Conservation (phyloP, 1,140 invertebrate genomes). For the Meloidogyne exigua region DNA sequence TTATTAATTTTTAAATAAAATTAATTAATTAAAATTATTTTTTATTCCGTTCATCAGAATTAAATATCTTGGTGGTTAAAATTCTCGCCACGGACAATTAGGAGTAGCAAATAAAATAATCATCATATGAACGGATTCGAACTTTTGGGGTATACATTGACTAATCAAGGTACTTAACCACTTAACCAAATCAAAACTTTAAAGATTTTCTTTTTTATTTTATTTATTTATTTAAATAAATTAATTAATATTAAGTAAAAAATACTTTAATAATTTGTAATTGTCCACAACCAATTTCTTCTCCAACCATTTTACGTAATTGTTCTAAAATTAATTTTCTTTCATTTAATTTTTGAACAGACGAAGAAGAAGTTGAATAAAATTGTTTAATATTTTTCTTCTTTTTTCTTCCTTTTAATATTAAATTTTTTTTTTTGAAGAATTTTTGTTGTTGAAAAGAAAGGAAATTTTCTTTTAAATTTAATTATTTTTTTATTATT, state of each 20-base stretch:
- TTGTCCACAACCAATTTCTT: constrained; percentile 4
- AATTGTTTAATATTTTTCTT: background rate
- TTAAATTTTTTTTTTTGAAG: background rate
- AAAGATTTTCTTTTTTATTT: too few relatives aligned
- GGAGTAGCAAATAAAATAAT: too few relatives aligned
- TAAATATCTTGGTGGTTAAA: background rate
- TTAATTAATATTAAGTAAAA: too few relatives aligned
- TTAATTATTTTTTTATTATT: background rate
- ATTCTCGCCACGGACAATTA: background rate
- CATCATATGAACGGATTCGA: too few relatives aligned
- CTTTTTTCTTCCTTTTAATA: background rate
- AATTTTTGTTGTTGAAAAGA: background rate
- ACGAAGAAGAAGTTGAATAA: too few relatives aligned
- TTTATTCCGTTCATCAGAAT: background rate
- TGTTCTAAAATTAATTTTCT: background rate
- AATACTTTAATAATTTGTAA: background rate
- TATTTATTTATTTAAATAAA: too few relatives aligned
- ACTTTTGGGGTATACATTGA: too few relatives aligned
- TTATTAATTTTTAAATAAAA: background rate
- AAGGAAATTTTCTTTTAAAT: background rate
- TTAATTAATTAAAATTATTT: too few relatives aligned
- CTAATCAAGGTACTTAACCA: too few relatives aligned
- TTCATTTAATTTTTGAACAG: background rate
- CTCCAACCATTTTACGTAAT: constrained; percentile 2
- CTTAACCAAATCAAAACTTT: too few relatives aligned